Conservation (phyloP, 2,888 invertebrate species). For the Acanthococcus lagerstroemiae region DNA sequence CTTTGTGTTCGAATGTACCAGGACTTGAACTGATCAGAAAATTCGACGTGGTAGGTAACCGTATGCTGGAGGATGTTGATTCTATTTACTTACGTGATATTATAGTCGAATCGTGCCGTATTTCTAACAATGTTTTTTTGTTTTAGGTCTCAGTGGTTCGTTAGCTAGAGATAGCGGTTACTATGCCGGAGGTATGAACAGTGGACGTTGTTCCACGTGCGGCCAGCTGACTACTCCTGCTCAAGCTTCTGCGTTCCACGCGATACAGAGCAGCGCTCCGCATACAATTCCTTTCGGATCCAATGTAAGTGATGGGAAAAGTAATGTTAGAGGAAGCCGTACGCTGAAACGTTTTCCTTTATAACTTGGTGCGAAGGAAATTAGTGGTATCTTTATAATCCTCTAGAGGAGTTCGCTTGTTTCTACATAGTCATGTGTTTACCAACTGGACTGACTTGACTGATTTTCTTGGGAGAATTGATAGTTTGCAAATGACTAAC, state of each 20-base stretch:
- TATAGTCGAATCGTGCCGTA: neutral
- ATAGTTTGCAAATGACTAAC: too few species aligned
- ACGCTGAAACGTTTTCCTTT: too few species aligned
- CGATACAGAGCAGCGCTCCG: conserved; percentile 28
- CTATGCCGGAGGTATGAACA: conserved; percentile 39
- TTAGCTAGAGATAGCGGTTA: conserved; percentile 10
- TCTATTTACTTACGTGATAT: neutral
- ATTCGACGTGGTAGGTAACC: neutral
- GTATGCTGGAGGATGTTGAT: neutral
- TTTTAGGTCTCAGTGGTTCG: conserved; percentile 8
- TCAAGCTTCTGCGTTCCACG: conserved; percentile 29
- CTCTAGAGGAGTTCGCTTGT: neutral
- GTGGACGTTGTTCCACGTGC: conserved; percentile 61
- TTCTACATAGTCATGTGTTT: neutral
- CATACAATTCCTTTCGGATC: conserved; percentile 12
- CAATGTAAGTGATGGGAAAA: conserved; percentile 24
- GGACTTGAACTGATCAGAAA: too few species aligned
- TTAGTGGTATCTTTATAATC: neutral
- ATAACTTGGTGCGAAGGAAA: neutral
- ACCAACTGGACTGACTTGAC: too few species aligned
- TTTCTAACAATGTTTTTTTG: neutral
- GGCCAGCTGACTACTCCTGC: conserved; percentile 45
- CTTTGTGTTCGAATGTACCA: too few species aligned
- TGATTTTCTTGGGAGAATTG: too few species aligned
- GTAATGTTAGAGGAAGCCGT: too few species aligned